Conservation (phyloP, 1,140 invertebrate genomes). For the Scaptomyza montana region DNA sequence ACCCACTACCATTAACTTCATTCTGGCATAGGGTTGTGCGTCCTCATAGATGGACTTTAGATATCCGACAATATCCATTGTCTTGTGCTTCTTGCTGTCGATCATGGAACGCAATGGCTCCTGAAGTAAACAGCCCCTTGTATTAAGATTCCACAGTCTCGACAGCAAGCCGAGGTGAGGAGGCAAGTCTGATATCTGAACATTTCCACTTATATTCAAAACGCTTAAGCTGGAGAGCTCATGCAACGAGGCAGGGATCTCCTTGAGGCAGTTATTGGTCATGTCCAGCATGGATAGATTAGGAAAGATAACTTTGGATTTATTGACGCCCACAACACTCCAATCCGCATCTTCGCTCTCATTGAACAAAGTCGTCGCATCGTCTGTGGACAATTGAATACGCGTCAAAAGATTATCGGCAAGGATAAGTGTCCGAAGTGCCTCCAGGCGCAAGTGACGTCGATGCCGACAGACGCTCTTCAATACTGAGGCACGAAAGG, state of each 20-base stretch:
- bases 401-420: constrained; percentile 92
- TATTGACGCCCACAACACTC: constrained; percentile 84
- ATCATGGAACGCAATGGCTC: constrained; percentile 97
- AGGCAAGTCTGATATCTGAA: constrained; percentile 93
- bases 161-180: constrained; percentile 97
- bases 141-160: constrained; percentile 97
- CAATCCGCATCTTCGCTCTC: constrained; percentile 81
- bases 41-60: constrained; percentile 95
- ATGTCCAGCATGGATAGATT: constrained; percentile 97
- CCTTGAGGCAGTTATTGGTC: constrained; percentile 92
- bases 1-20: constrained; percentile 99
- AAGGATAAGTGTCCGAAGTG: constrained; percentile 86
- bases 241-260: constrained; percentile 93
- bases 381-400: constrained; percentile 91
- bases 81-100: constrained; percentile 96
- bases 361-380: constrained; percentile 84
- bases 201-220: constrained; percentile 96
- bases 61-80: constrained; percentile 98
- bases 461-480: constrained; percentile 93
- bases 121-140: constrained; percentile 93
- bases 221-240: constrained; percentile 95
- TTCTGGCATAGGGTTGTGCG: constrained; percentile 95
- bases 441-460: constrained; percentile 87
- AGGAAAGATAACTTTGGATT: constrained; percentile 93
- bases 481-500: constrained; percentile 89